A percentile compares a stretch with the other conserved stretches of the same genome.
phyloP scores from a whole-genome alignment of 1,140 invertebrate species.

The Penaeus japonicus region DNA sequence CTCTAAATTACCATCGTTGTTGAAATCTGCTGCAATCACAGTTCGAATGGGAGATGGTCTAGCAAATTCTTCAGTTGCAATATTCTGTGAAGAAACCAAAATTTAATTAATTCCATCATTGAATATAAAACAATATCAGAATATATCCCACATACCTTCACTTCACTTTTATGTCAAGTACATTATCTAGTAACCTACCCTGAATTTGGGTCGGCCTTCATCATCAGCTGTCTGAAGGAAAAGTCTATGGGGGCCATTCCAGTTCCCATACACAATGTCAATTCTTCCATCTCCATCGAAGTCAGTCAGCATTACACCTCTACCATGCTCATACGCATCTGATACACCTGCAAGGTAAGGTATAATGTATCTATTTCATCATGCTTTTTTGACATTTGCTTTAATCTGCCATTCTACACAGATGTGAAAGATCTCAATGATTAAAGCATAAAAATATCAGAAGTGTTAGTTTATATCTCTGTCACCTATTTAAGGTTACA shows the following conservation, averaged over 20 bases:
- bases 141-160: too few relatives aligned
- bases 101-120: neutral
- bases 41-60: neutral
- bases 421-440: neutral
- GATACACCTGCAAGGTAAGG: constrained; percentile 6
- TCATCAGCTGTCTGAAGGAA: constrained; percentile 34
- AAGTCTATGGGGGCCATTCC: constrained; percentile 16
- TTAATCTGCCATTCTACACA: neutral
- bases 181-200: neutral
- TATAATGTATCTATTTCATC: too few relatives aligned
- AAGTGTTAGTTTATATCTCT: neutral
- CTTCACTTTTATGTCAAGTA: neutral
- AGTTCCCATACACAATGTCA: constrained; percentile 29
- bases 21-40: constrained; percentile 11
- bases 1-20: constrained; percentile 29
- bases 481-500: neutral
- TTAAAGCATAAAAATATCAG: neutral
- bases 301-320: constrained; percentile 13
- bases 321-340: constrained; percentile 16
- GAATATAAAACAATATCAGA: too few relatives aligned
- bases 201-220: constrained; percentile 18
- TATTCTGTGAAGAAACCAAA: neutral
- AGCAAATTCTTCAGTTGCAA: constrained; percentile 33
- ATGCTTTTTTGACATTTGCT: too few relatives aligned
- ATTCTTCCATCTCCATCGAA: constrained; percentile 27